Base-by-base conservation (phyloP, 2,888 invertebrate species). In the Serrognathus titanus region DNA sequence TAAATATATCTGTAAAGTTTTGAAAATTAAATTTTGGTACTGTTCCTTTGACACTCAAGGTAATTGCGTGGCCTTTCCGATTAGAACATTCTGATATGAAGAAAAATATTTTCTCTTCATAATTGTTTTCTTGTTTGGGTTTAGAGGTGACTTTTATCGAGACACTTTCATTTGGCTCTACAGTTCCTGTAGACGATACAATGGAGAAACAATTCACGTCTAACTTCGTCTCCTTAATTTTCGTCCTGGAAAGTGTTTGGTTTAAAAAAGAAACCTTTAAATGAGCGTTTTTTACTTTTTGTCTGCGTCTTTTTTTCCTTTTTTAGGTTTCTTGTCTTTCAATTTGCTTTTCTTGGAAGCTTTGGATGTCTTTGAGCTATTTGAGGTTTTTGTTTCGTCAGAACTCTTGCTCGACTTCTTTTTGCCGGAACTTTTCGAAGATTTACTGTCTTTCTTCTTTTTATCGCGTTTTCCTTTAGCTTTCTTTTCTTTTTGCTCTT, bases 1-100 rank as follows among this genome's bases (percentile, higher is more conserved):
- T 79, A 68, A 86, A 86, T 1, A 86, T 84, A 2, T 78, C 79
- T 51, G 81, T 79, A 16, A 81, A 69, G 68, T 85, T 81, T 69
- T 79, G 76, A 55, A 85, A 81, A 67, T 85, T 82, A 53, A 86
- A 68, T 7, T 73, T 74, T 0, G 86, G 85, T 66, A 83, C 74
- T n/a, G 80, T 81, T 16, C 83, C 83, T 11, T 79, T 80, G 2
- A 82, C 83, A 1, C 78, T 76, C 5, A 86, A 66, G 39, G 65
- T 78, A 0, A 85, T 65, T 2, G 74, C 75, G 46, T 80, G 80
- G 0, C 83, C 83, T 12, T 78, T 68, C 11, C 77, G 76, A 63
- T 82, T 80, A n/a, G 80, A 79, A 31, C 71, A 67, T 61, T 80
- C 74, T 0, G 76, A 67, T 5, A 80, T 73, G 10, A 67, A 57